phyloP scores from a whole-genome alignment of 2,888 invertebrate species.

The Barypeithes pellucidus region DNA sequence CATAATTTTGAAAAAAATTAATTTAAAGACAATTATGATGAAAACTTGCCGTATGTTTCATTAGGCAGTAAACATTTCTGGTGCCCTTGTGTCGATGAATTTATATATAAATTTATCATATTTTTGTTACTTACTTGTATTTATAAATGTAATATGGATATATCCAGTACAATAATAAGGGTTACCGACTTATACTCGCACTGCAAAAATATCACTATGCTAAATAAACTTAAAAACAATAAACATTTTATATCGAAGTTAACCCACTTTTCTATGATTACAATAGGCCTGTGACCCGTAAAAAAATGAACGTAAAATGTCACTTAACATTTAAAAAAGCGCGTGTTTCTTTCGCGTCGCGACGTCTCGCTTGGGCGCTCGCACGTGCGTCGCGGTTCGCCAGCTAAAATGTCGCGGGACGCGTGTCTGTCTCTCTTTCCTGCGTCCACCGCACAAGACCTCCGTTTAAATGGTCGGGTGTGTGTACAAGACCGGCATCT shows the following conservation, averaged over 20 bases:
- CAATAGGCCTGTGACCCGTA: background rate
- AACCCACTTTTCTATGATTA: background rate
- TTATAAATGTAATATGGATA: background rate
- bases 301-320: slow-evolving; percentile 7
- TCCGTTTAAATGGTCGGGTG: slow-evolving; percentile 1
- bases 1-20: no score
- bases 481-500: slow-evolving; percentile 37
- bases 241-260: background rate
- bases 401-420: slow-evolving; percentile 28
- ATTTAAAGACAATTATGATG: no score
- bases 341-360: background rate
- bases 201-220: background rate
- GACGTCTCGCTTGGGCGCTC: slow-evolving; percentile 25
- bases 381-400: slow-evolving; percentile 12
- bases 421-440: slow-evolving; percentile 17
- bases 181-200: background rate
- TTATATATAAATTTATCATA: no score
- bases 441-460: slow-evolving; percentile 30
- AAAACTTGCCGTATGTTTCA: no score
- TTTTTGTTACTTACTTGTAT: no score
- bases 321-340: slow-evolving; percentile 21
- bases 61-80: no score
- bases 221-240: background rate
- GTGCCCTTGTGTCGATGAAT: no score
- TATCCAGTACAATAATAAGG: background rate